Conservation (phyloP, 2,113 vertebrate genomes). For the Saccopteryx leptura region DNA sequence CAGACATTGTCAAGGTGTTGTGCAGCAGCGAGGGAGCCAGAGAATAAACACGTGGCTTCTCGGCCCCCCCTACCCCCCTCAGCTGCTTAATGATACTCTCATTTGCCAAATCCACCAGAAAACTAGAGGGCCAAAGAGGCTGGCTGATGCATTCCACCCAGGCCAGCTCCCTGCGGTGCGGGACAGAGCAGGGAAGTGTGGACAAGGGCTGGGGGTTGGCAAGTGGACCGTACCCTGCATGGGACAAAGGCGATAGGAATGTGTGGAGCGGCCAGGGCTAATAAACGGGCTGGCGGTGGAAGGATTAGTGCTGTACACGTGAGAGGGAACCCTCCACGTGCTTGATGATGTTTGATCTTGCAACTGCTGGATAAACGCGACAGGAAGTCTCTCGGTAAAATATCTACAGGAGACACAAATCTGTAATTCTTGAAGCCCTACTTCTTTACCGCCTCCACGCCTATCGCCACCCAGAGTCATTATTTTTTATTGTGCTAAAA, state of each 20-base stretch:
- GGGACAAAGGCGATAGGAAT: background rate
- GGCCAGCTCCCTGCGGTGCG: background rate
- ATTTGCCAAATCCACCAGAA: background rate
- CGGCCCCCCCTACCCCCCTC: background rate
- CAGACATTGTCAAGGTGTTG: background rate
- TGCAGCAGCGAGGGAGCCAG: background rate
- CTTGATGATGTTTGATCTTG: background rate
- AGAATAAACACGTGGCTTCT: background rate
- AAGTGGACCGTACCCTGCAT: background rate
- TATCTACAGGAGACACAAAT: background rate
- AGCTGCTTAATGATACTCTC: background rate
- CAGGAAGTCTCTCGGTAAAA: background rate
- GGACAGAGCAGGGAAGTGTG: background rate
- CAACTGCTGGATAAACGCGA: background rate
- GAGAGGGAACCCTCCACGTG: background rate
- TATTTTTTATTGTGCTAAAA: background rate
- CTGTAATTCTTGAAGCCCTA: background rate
- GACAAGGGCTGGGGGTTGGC: background rate
- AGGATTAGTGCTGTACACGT: background rate
- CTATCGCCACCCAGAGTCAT: background rate
- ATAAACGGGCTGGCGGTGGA: background rate
- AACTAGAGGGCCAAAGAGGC: background rate
- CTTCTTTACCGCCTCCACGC: background rate
- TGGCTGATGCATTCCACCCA: background rate
- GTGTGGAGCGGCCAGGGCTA: background rate